A percentile compares a stretch with the other conserved stretches of the same genome.
Conservation (phyloP, 2,888 invertebrate genomes). For the Bombylius major region DNA sequence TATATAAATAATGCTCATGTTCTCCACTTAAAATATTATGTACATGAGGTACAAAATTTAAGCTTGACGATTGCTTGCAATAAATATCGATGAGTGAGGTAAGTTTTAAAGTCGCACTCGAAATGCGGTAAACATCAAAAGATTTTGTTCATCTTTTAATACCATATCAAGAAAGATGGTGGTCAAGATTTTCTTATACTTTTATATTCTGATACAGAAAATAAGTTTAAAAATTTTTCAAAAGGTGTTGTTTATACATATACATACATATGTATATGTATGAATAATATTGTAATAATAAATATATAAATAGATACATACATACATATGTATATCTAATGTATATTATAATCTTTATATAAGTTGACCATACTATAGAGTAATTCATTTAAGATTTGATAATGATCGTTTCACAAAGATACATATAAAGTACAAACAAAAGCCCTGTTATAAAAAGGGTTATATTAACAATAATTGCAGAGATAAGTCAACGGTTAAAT, state of each 20-base stretch:
- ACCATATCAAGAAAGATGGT: background rate
- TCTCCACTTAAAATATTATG: background rate
- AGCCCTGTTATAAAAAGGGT: background rate
- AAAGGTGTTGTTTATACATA: background rate
- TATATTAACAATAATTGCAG: background rate
- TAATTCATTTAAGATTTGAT: too few relatives aligned
- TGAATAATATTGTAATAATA: background rate
- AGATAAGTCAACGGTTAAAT: conserved; percentile 3
- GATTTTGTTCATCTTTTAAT: background rate
- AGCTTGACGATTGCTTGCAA: conserved; percentile 1
- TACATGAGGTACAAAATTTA: background rate
- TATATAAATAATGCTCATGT: background rate
- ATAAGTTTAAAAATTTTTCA: too few relatives aligned
- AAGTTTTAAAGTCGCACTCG: conserved; percentile 6
- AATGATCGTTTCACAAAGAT: too few relatives aligned
- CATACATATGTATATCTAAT: background rate
- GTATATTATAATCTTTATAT: too few relatives aligned
- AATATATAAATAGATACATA: background rate
- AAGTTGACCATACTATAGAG: too few relatives aligned
- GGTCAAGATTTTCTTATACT: background rate
- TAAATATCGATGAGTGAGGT: conserved; percentile 14
- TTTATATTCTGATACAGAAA: too few relatives aligned
- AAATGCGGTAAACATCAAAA: conserved; percentile 9
- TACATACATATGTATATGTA: background rate
- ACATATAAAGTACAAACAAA: too few relatives aligned